Evolutionary conservation across 2,113 vertebrate species (phyloP).

Genomic region (Pristiophorus japonicus): DNA sequence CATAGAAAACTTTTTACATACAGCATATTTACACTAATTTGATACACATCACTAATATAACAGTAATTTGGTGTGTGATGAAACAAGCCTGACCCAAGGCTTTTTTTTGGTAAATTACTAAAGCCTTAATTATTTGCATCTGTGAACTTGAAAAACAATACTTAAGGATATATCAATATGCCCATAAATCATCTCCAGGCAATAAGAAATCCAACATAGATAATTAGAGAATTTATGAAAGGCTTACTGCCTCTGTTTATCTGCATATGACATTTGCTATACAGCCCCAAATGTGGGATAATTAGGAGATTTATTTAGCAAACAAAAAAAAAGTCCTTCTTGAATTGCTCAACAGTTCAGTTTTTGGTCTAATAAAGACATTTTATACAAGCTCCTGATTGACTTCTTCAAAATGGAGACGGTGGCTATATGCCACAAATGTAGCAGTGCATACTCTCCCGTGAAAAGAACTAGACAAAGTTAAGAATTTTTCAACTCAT

Average conservation of each 20-base stretch:
- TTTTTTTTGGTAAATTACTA: conserved; percentile 68
- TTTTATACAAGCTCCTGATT: conserved; percentile 59
- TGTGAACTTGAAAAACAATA: conserved; percentile 80
- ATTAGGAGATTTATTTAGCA: conserved; percentile 98
- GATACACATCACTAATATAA: neutral
- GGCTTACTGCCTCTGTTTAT: conserved; percentile 88
- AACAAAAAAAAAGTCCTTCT: conserved; percentile 86
- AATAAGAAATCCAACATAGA: conserved; percentile 79
- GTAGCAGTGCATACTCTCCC: neutral
- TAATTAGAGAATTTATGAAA: conserved; percentile 90
- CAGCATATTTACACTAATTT: conserved; percentile 3
- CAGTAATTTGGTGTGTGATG: conserved; percentile 49
- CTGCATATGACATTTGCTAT: conserved; percentile 92
- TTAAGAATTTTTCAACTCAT: conserved; percentile 82
- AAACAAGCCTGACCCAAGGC: conserved; percentile 66
- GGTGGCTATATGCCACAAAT: neutral
- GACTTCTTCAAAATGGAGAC: neutral
- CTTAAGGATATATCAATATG: conserved; percentile 76
- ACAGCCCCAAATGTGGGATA: conserved; percentile 81
- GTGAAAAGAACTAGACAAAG: conserved; percentile 69
- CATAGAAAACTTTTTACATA: neutral
- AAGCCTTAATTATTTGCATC: conserved; percentile 88
- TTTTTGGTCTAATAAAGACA: conserved; percentile 86
- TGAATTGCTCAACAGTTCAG: conserved; percentile 79
- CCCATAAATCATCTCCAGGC: conserved; percentile 81